Evolutionary conservation across 2,113 vertebrate species (phyloP).

Genomic region (Rattus rattus): DNA sequence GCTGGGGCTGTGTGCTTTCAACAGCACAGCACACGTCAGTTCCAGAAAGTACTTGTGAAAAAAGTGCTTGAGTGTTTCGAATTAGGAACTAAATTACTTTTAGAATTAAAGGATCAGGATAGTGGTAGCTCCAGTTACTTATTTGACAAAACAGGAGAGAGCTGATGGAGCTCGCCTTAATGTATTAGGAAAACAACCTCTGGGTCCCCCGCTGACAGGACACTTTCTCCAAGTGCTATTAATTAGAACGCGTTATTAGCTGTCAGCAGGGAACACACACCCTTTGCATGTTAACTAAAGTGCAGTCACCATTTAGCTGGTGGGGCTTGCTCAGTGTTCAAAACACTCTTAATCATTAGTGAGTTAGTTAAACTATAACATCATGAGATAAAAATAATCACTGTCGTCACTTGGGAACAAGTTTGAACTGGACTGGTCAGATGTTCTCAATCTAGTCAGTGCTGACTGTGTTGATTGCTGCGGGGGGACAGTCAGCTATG

Average conservation of each 20-base stretch:
- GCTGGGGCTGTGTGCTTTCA: not conserved
- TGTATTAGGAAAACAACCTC: constrained; percentile 82
- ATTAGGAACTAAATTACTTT: constrained; percentile 82
- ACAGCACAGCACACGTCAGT: not conserved
- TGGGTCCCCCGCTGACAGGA: constrained; percentile 85
- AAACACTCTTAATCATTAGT: constrained; percentile 87
- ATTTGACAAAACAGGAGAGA: constrained; percentile 75
- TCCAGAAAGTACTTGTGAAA: constrained; percentile 75
- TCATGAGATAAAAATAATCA: constrained; percentile 79
- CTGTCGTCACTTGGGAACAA: constrained; percentile 72
- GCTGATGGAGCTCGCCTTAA: constrained; percentile 80
- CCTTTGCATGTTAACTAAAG: constrained; percentile 82
- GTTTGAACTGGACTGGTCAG: constrained; percentile 74
- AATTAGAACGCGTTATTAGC: constrained; percentile 86
- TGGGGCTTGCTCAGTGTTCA: constrained; percentile 76
- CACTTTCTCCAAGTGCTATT: constrained; percentile 85
- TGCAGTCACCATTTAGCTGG: constrained; percentile 82
- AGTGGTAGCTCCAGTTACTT: constrained; percentile 56
- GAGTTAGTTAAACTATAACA: constrained; percentile 85
- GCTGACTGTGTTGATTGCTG: not conserved
- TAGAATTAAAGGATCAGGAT: constrained; percentile 72
- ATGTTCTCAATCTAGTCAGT: constrained; percentile 28
- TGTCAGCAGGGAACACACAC: constrained; percentile 69
- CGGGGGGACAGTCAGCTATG: not conserved
- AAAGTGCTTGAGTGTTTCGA: constrained; percentile 77